Evolutionary conservation across 2,888 invertebrate genomes (phyloP).

Genomic region (Hirtodrosophila alboralis): DNA sequence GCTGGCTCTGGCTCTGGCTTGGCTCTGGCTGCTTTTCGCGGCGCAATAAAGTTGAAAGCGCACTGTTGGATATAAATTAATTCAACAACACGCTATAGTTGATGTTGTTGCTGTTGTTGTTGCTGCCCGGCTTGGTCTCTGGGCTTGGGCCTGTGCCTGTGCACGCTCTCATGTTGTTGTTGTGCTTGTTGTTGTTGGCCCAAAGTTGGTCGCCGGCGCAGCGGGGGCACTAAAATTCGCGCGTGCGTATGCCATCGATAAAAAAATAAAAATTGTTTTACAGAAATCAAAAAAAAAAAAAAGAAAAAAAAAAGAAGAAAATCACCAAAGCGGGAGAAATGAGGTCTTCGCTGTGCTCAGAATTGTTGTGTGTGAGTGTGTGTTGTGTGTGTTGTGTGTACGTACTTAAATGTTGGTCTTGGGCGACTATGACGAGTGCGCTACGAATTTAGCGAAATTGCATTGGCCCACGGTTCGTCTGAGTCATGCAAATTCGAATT

Average conservation of each 20-base stretch:
- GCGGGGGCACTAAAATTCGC: slow-evolving; percentile 79
- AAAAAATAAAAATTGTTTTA: slow-evolving; percentile 75
- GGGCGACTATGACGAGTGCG: slow-evolving; percentile 54
- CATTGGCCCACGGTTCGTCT: slow-evolving; percentile 26
- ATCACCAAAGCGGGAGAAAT: slow-evolving; percentile 66
- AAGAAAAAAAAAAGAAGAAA: too few relatives aligned
- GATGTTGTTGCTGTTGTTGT: slow-evolving; percentile 47
- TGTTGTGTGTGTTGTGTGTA: slow-evolving; percentile 16
- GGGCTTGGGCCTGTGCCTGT: slow-evolving; percentile 54
- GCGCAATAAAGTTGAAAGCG: slow-evolving; percentile 81
- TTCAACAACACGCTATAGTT: slow-evolving; percentile 82
- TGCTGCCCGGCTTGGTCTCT: slow-evolving; percentile 48
- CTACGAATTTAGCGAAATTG: slow-evolving; percentile 53
- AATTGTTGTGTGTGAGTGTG: slow-evolving; percentile 24
- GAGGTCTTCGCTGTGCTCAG: slow-evolving; percentile 65
- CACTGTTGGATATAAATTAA: slow-evolving; percentile 83
- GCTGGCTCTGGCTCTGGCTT: slow-evolving; percentile 41
- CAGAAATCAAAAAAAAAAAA: slow-evolving; percentile 58
- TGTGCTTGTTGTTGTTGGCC: slow-evolving; percentile 39
- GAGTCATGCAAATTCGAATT: slow-evolving; percentile 26
- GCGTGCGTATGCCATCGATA: slow-evolving; percentile 79
- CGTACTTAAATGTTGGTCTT: slow-evolving; percentile 37
- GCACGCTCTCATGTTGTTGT: slow-evolving; percentile 54
- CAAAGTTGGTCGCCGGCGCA: slow-evolving; percentile 70
- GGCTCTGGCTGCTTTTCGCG: slow-evolving; percentile 72